Percentiles rank a stretch among this genome's conserved stretches.
These are phyloP conservation scores for Mesaphorura yosii DNA, from an alignment of 1,140 invertebrate species.

Conservation along the genomic window DNA sequence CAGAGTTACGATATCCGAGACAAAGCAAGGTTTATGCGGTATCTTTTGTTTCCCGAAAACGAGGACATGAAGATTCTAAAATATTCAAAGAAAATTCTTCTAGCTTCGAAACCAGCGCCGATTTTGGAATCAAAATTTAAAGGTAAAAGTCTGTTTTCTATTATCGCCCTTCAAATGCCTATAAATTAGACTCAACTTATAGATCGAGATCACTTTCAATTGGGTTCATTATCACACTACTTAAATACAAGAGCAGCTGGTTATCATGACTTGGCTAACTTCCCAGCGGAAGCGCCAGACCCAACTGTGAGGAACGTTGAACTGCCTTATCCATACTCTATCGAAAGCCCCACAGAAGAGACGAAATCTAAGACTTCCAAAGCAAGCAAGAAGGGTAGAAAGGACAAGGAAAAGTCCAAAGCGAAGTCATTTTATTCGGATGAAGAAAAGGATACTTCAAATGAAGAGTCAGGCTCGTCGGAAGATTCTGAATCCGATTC, in stretches of 20 bases:
- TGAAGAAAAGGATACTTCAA: constrained; percentile 28
- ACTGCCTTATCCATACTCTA: constrained; percentile 34
- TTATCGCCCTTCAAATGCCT: neutral
- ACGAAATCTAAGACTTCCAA: neutral
- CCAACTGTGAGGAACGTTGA: constrained; percentile 64
- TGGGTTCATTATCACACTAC: constrained; percentile 92
- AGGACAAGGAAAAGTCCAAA: constrained; percentile 35
- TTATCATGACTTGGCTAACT: constrained; percentile 77
- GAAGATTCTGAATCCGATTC: constrained; percentile 26
- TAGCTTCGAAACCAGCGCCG: constrained; percentile 86
- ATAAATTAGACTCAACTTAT: no score
- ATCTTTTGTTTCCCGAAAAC: constrained; percentile 58
- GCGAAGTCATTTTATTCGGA: constrained; percentile 47
- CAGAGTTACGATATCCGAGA: constrained; percentile 96
- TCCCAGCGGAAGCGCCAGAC: constrained; percentile 66
- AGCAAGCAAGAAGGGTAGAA: constrained; percentile 35
- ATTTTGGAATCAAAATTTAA: constrained; percentile 56
- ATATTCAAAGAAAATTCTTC: constrained; percentile 71
- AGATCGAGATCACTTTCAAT: constrained; percentile 75
- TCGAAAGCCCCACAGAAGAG: constrained; percentile 6
- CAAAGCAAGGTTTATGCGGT: constrained; percentile 70
- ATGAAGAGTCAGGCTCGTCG: constrained; percentile 21
- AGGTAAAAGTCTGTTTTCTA: constrained; percentile 42
- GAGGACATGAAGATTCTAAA: constrained; percentile 45
- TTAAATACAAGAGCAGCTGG: constrained; percentile 71